Conservation (phyloP, 2,797 vertebrate species). For the Champsocephalus gunnari region DNA sequence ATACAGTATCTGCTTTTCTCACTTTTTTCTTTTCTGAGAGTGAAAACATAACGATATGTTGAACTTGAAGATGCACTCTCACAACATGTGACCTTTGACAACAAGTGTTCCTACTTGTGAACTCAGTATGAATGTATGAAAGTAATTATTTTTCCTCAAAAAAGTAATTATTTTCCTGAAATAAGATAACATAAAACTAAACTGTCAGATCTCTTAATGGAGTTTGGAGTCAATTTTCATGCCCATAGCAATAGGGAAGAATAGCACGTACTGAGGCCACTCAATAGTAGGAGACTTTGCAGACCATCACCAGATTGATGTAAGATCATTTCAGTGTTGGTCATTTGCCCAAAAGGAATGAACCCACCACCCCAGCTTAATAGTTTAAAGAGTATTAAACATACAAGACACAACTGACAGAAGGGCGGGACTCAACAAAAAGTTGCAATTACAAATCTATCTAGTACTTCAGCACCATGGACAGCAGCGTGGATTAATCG, state of each 20-base stretch:
- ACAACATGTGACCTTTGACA: conserved; percentile 15
- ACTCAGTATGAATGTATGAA: neutral
- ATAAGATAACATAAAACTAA: conserved; percentile 17
- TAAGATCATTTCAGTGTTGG: neutral
- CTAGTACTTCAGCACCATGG: neutral
- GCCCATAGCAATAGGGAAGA: conserved; percentile 30
- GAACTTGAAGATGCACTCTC: neutral
- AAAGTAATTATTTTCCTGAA: conserved; percentile 14
- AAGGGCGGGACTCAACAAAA: neutral
- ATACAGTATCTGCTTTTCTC: neutral
- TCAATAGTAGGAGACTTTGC: conserved; percentile 18
- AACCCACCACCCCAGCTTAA: too few species aligned
- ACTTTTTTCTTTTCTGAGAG: neutral
- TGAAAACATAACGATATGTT: too few species aligned
- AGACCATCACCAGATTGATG: conserved; percentile 11
- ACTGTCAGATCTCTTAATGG: conserved; percentile 51
- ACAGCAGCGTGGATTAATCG: too few species aligned
- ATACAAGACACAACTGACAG: neutral
- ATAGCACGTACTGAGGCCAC: conserved; percentile 20
- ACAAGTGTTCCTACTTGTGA: too few species aligned
- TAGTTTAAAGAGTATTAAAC: neutral
- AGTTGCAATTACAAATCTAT: neutral
- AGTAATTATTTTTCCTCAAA: conserved; percentile 10
- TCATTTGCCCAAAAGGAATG: too few species aligned
- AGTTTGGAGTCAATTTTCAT: conserved; percentile 48